Conservation (phyloP, 2,888 invertebrate species). For the Aphidius colemani region DNA sequence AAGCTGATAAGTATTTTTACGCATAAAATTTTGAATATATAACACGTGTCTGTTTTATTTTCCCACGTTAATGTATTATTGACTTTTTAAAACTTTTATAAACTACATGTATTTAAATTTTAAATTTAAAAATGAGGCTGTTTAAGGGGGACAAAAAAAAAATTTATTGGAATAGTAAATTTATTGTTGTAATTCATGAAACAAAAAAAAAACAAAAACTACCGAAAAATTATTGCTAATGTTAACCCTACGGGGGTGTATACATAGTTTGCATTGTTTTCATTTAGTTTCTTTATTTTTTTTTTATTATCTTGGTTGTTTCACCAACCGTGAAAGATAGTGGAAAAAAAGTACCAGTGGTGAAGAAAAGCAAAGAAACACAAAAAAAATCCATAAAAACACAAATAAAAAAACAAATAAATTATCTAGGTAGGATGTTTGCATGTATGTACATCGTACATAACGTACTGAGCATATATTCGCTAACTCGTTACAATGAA, state of each 20-base stretch:
- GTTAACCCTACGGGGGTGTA: no score
- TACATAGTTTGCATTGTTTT: background rate
- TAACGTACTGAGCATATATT: background rate
- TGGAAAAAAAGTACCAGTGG: background rate
- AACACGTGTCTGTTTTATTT: no score
- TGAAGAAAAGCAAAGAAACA: background rate
- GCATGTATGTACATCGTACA: background rate
- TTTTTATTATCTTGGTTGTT: background rate
- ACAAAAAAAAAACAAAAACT: background rate
- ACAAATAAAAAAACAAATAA: background rate
- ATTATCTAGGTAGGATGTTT: background rate
- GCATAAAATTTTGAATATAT: no score
- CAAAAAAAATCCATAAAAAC: background rate
- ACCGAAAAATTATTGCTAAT: no score
- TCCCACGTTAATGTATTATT: no score
- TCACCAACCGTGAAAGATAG: conserved; percentile 1
- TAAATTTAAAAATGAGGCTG: no score
- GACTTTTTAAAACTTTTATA: no score
- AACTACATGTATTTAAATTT: no score
- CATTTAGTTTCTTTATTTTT: conserved; percentile 7
- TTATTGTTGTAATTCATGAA: no score
- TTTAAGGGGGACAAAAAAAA: no score
- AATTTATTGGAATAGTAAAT: no score
- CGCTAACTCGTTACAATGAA: conserved; percentile 12
- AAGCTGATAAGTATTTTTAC: no score